Evolutionary conservation across 1,140 invertebrate genomes (phyloP).

Genomic region (Papilio xuthus): DNA sequence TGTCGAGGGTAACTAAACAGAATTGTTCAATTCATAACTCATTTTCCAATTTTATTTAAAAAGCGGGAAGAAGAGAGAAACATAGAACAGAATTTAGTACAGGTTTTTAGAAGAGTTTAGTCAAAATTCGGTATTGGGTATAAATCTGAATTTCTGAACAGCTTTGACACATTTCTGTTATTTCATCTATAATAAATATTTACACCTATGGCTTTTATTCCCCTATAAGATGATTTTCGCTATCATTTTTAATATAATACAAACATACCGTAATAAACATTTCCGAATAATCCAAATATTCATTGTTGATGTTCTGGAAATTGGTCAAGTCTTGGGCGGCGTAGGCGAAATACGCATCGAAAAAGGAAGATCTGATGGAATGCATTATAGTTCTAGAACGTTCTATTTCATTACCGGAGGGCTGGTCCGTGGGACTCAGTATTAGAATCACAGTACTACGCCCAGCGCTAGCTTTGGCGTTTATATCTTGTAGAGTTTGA

Average conservation of each 20-base stretch:
- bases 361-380: slow-evolving; percentile 64
- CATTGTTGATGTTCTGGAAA: slow-evolving; percentile 71
- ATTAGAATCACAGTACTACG: slow-evolving; percentile 71
- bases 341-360: slow-evolving; percentile 76
- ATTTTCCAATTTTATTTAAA: no score
- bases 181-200: no score
- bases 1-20: slow-evolving; percentile 59
- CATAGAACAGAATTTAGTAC: background rate
- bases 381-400: slow-evolving; percentile 64
- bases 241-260: background rate
- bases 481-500: slow-evolving; percentile 58
- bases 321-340: slow-evolving; percentile 61
- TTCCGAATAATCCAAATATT: slow-evolving; percentile 74
- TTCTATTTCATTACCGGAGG: slow-evolving; percentile 66
- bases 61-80: no score
- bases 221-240: no score
- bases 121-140: no score
- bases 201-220: no score
- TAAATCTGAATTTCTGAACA: no score
- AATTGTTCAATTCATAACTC: slow-evolving; percentile 29
- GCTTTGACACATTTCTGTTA: no score
- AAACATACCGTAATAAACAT: slow-evolving; percentile 65
- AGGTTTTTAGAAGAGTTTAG: no score
- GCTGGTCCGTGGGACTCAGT: slow-evolving; percentile 67
- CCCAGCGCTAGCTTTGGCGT: slow-evolving; percentile 56